phyloP scores from a whole-genome alignment of 2,888 invertebrate species.

The Leptinotarsa peninsularis region DNA sequence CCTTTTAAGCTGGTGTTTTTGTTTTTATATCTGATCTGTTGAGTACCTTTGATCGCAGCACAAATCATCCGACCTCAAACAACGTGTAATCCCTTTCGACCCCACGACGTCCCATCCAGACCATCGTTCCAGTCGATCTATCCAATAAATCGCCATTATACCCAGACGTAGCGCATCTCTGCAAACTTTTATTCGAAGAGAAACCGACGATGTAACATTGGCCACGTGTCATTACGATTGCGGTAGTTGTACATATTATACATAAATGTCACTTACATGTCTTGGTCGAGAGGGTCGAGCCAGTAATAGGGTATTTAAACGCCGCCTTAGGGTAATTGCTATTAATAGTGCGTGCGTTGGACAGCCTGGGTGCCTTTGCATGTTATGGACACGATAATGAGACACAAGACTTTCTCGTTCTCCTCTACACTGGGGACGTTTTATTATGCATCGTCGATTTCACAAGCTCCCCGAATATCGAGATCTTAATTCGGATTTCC shows the following conservation, averaged over 20 bases:
- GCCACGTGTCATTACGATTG: slow-evolving; percentile 45
- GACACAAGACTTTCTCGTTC: slow-evolving; percentile 49
- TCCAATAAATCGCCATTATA: slow-evolving; percentile 42
- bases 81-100: slow-evolving; percentile 16
- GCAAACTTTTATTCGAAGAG: slow-evolving; percentile 35
- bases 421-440: slow-evolving; percentile 49
- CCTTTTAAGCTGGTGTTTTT: background rate
- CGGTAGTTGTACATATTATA: slow-evolving; percentile 52
- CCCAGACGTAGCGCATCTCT: slow-evolving; percentile 35
- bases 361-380: slow-evolving; percentile 62
- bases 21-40: slow-evolving; percentile 1
- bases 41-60: slow-evolving; percentile 7
- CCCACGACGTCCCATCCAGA: slow-evolving; percentile 14
- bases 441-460: slow-evolving; percentile 50
- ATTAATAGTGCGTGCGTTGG: slow-evolving; percentile 64
- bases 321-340: slow-evolving; percentile 65
- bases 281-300: slow-evolving; percentile 54
- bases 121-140: slow-evolving; percentile 40
- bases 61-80: slow-evolving; percentile 18
- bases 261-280: slow-evolving; percentile 64
- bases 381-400: slow-evolving; percentile 65
- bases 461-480: slow-evolving; percentile 39
- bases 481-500: slow-evolving; percentile 32
- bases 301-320: slow-evolving; percentile 62
- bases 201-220: slow-evolving; percentile 24